Evolutionary conservation across 1,140 invertebrate genomes (phyloP), one percentile per base, ranked within the genome.

Genomic region (Cotesia typhae): DNA sequence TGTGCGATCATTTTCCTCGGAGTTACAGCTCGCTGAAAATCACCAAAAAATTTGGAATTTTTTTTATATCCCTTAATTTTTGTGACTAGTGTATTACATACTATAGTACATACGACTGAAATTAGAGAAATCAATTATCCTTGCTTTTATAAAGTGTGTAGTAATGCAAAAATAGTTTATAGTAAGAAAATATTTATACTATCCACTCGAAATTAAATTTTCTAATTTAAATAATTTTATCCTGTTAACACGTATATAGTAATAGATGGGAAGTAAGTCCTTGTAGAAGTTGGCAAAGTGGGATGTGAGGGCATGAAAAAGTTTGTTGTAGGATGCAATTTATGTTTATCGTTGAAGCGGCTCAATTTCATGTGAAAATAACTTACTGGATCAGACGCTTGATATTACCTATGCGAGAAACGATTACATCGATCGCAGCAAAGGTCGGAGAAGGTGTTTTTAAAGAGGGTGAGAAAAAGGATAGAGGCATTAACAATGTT

Each of bases 361-460:
- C 68, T 67, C 73, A 69, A 71, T 74, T 74, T 74, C 65, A 47
- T 55, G 70, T 71, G 60, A 69, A 74, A 74, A 74, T 74, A 74
- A 74, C 73, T 74, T 67, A 74, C 20, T 69, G 69, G 73, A 74
- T 74, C 73, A 74, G 73, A 74, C 73, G 68, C 60, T 74, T 60
- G 73, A 74, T 74, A 74, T 74, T 74, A 71, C 73, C 73, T 71
- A 74, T 71, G 64, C 64, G 55, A 67, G 71, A 67, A 74, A 74
- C 68, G 68, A 74, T 71, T 71, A 74, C 64, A 74, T 67, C 68
- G 73, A 74, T 74, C 73, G 73, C 17, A 14, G n/a, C 4, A 20
- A 55, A 61, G 72, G 41, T 65, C 17, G 35, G 66, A 65, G 41
- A 14, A 4, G 35, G 59, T 10, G 70, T 38, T 72, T 12, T 47